A percentile compares a stretch with the other conserved stretches of the same genome.
Conservation (phyloP, 2,888 invertebrate species). For the Latrodectus elegans region DNA sequence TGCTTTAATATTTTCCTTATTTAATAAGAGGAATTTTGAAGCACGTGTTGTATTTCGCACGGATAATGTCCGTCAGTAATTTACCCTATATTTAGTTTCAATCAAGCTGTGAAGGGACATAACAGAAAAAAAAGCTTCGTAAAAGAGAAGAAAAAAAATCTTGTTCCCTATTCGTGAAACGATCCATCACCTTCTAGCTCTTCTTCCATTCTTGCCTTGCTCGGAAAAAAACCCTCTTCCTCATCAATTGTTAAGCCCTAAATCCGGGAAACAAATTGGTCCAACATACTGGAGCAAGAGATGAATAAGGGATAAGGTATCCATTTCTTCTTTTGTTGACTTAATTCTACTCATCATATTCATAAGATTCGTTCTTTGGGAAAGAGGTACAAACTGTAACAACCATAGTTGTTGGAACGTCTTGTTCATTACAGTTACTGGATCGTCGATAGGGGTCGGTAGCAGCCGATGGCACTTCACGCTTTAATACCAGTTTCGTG, state of each 20-base stretch:
- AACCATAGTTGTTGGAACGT: slow-evolving; percentile 1
- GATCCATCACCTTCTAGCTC: too few species aligned
- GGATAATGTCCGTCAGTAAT: too few species aligned
- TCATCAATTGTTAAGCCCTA: slow-evolving; percentile 6
- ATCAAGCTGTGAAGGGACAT: too few species aligned
- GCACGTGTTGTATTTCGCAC: too few species aligned
- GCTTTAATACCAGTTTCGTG: slow-evolving; percentile 20
- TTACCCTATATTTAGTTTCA: too few species aligned
- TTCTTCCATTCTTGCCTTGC: too few species aligned
- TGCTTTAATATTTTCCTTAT: too few species aligned
- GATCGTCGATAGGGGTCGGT: slow-evolving; percentile 20
- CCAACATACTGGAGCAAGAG: not conserved
- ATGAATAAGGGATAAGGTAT: not conserved
- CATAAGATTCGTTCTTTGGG: slow-evolving; percentile 20
- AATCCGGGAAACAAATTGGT: slow-evolving; percentile 47
- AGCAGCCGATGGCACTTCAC: slow-evolving; percentile 24
- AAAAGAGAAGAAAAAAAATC: too few species aligned
- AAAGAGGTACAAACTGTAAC: slow-evolving; percentile 6
- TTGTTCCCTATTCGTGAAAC: too few species aligned
- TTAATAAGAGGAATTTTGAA: too few species aligned
- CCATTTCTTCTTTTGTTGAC: slow-evolving; percentile 15
- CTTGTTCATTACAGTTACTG: slow-evolving; percentile 27
- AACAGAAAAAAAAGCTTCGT: too few species aligned
- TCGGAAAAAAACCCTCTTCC: too few species aligned
- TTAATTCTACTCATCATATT: slow-evolving; percentile 45